A percentile compares a stretch with the other conserved stretches of the same genome.
phyloP scores from a whole-genome alignment of 2,113 vertebrate genomes.

The Hemibagrus wyckioides region DNA sequence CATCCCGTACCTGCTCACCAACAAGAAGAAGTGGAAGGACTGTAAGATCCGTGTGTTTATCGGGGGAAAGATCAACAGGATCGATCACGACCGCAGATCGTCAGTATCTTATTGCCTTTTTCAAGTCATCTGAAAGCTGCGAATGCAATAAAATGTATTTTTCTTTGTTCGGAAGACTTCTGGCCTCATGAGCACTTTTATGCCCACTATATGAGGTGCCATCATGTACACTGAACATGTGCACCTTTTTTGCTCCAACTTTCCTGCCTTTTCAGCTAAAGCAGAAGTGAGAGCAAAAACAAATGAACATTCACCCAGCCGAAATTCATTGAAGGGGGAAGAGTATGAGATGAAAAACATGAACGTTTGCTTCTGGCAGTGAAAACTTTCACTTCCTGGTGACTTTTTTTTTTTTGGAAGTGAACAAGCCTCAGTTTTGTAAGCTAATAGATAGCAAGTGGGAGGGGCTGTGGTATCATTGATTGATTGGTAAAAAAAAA shows the following conservation, averaged over 20 bases:
- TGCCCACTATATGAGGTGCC: not conserved
- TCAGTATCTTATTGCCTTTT: slow-evolving; percentile 72
- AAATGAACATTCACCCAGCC: not conserved
- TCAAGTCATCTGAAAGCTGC: not conserved
- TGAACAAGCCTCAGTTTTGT: not conserved
- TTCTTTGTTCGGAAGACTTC: not conserved
- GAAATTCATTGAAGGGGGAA: not conserved
- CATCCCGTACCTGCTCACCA: slow-evolving; percentile 84
- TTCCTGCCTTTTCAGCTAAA: not conserved
- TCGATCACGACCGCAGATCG: slow-evolving; percentile 97
- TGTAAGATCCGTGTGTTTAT: slow-evolving; percentile 78
- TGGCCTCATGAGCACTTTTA: too few species aligned
- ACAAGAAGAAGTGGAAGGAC: slow-evolving; percentile 78
- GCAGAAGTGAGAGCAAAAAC: not conserved
- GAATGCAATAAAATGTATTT: not conserved
- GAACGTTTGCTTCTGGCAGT: not conserved
- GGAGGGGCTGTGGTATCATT: not conserved
- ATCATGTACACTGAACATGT: not conserved
- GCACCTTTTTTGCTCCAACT: not conserved
- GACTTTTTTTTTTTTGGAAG: not conserved
- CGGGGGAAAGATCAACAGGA: slow-evolving; percentile 90
- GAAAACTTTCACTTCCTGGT: not conserved
- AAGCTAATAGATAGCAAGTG: not conserved
- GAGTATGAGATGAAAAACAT: not conserved
- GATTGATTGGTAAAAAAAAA: too few species aligned